Evolutionary conservation across 1,140 invertebrate species (phyloP), one percentile per base, ranked within the genome.

Genomic region (Batillaria attramentaria): DNA sequence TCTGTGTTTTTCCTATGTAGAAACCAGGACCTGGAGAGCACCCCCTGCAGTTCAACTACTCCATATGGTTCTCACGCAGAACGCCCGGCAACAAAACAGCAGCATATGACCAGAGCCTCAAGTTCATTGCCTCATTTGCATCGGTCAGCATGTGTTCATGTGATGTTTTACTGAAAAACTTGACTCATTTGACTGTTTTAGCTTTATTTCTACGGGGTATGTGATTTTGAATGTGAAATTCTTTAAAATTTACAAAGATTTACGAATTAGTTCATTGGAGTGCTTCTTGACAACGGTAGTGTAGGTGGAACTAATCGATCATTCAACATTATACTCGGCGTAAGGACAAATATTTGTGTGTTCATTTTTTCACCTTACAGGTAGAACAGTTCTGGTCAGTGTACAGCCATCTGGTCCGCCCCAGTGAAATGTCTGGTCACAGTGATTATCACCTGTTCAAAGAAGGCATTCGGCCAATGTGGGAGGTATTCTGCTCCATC

Each of bases 391-490:
- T 98, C 94, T 99, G 98, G 98, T 94, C 94, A 54, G 92, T 97
- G 74, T 99, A 99, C 92, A 95, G 95, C 90, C 97, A 99, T 91
- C 92, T 99, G 84, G 93, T 95, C 79, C 93, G 97, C 84, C 89
- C 91, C 2, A 82, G 88, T 82, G 92, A 99, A 85, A 93, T 99
- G 79, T 94, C 95, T 68, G 95, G 95, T 39, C 95, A 97, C 87
- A 95, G 96, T 87, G 98, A 99, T 92, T 95, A 99, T 90, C 98
- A 99, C 92, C 93, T 99, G 39, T 99, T 99, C 90, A 99, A 99
- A 93, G 95, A 98, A 87, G 98, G 98, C 80, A 98, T 99, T 81
- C 97, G 97, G 92, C 98, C 98, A 41, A 98, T 99, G 96, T 99
- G 97, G 97, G 98, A 99, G 92, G 95, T 95, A 85, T n/a, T n/a